Conservation (phyloP, 92 coral and sea anemone species). For the Galaxea fascicularis region DNA sequence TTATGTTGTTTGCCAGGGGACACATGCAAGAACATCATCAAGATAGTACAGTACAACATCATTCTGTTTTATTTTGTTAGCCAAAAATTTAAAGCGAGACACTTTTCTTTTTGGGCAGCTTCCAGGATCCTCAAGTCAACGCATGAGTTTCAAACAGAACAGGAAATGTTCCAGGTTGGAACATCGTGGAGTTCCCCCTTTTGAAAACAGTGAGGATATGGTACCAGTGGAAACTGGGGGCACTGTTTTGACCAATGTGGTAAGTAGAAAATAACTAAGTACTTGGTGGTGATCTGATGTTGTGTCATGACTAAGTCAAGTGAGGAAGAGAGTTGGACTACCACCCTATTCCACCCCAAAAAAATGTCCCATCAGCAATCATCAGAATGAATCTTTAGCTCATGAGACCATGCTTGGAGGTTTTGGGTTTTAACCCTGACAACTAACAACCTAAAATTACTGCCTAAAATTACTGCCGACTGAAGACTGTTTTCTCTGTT, state of each 20-base stretch:
- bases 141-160: conserved; percentile 74
- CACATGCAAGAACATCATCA: too few species aligned
- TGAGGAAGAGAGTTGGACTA: not conserved
- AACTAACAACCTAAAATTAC: too few species aligned
- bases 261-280: conserved; percentile 13
- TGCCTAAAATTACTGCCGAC: too few species aligned
- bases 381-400: too few species aligned
- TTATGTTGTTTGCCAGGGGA: too few species aligned
- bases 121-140: conserved; percentile 78
- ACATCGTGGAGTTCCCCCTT: conserved; percentile 70
- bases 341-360: too few species aligned
- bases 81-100: not conserved
- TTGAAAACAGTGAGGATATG: conserved; percentile 42
- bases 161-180: conserved; percentile 68
- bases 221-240: conserved; percentile 59
- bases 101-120: conserved; percentile 45
- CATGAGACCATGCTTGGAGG: too few species aligned
- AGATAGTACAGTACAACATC: not conserved
- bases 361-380: too few species aligned
- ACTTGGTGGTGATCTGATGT: not conserved
- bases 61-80: too few species aligned
- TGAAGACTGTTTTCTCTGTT: too few species aligned
- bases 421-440: too few species aligned
- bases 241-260: conserved; percentile 77
- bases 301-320: not conserved